phyloP scores from a whole-genome alignment of 37 sponge, comb jelly and placozoan species.

The Corticium candelabrum region DNA sequence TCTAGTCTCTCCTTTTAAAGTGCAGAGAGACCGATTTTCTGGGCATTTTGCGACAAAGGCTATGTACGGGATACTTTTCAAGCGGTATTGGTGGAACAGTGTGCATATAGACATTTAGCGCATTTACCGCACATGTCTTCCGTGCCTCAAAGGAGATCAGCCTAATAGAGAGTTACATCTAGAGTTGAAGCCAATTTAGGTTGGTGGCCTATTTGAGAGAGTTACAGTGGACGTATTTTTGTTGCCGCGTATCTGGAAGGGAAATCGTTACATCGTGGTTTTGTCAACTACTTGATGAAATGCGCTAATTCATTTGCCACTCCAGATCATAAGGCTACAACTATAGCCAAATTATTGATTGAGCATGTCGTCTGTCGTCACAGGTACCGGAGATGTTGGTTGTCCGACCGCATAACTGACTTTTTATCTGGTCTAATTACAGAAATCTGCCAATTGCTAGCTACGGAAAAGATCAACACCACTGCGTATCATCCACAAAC shows the following conservation, averaged over 20 bases:
- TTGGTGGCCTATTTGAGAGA: constrained; percentile 50
- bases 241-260: constrained; percentile 17
- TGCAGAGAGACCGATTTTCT: too few species aligned
- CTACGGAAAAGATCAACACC: constrained; percentile 39
- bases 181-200: constrained; percentile 33
- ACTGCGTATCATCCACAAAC: constrained; percentile 41
- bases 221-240: constrained; percentile 47
- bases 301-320: constrained; percentile 58
- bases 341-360: constrained; percentile 33
- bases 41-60: too few species aligned
- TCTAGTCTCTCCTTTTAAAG: too few species aligned
- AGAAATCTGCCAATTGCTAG: constrained; percentile 18
- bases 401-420: constrained; percentile 29
- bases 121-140: too few species aligned
- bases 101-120: too few species aligned
- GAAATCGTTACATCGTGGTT: constrained; percentile 43
- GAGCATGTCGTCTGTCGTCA: constrained; percentile 33
- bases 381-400: constrained; percentile 21
- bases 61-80: too few species aligned
- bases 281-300: constrained; percentile 54
- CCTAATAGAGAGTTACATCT: too few species aligned
- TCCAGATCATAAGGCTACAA: constrained; percentile 36
- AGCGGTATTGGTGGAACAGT: too few species aligned
- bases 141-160: too few species aligned
- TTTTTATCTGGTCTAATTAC: constrained; percentile 30